A percentile compares a stretch with the other conserved stretches of the same genome.
These are phyloP conservation scores for Alligator sinensis DNA, from an alignment of 2,113 vertebrate species.

Conservation along the genomic window DNA sequence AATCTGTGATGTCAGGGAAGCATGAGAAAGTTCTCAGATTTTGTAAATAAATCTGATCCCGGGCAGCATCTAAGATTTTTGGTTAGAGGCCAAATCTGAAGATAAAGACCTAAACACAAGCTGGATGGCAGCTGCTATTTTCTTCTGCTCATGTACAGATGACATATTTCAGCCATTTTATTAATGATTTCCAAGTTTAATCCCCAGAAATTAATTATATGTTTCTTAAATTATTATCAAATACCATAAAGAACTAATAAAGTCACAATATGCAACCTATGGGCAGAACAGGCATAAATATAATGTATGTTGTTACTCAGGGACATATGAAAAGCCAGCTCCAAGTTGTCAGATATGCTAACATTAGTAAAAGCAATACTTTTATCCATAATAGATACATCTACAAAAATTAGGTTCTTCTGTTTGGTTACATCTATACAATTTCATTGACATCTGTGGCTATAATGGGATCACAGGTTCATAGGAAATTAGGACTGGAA, in stretches of 20 bases:
- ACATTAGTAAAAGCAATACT: background rate
- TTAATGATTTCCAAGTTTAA: background rate
- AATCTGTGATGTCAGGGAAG: background rate
- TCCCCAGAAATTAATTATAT: background rate
- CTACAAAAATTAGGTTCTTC: background rate
- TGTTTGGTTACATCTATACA: background rate
- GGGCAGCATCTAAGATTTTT: conserved; percentile 18
- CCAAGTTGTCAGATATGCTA: background rate
- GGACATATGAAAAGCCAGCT: background rate
- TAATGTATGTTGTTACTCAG: no score
- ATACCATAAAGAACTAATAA: background rate
- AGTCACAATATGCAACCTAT: background rate
- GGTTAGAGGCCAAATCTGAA: background rate
- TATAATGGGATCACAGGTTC: no score
- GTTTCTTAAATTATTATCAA: background rate
- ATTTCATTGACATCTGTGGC: background rate
- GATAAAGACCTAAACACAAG: background rate
- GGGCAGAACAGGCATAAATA: no score
- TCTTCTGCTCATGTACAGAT: background rate
- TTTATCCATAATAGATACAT: background rate
- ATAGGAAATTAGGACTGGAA: no score
- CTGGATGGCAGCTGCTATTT: background rate
- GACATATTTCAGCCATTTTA: background rate
- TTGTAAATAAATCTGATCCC: background rate
- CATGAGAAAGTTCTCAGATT: background rate